Conservation (phyloP, 2,797 vertebrate genomes). For the Trematomus bernacchii region DNA sequence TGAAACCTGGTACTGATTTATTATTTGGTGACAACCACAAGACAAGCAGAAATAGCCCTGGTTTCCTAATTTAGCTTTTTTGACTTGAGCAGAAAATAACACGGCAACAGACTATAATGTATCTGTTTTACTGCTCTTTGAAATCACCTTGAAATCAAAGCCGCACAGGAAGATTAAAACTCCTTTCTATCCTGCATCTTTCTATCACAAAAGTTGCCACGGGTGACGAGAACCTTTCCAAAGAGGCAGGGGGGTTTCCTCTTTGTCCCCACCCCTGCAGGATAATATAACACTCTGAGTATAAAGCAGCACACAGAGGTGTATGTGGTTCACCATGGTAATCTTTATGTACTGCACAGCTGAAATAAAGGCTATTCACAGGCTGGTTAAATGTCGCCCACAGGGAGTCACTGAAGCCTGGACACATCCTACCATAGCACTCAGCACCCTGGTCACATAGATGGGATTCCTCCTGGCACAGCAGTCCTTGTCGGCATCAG, state of each 20-base stretch:
- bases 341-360: not conserved
- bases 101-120: not conserved
- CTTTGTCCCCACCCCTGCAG: not conserved
- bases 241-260: not conserved
- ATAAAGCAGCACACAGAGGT: not conserved
- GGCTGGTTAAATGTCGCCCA: not conserved
- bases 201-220: constrained; percentile 21
- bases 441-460: constrained; percentile 91
- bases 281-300: not conserved
- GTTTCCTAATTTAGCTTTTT: constrained; percentile 1
- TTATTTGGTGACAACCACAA: not conserved
- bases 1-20: constrained; percentile 1
- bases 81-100: constrained; percentile 7
- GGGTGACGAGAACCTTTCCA: not conserved
- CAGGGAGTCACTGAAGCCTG: not conserved
- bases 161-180: not conserved
- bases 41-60: not conserved
- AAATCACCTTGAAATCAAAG: not conserved
- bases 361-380: constrained; percentile 3
- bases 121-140: not conserved
- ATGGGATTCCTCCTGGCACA: constrained; percentile 85
- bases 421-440: constrained; percentile 89
- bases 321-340: constrained; percentile 18
- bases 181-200: not conserved
- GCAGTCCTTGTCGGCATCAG: constrained; percentile 84